Evolutionary conservation across 2,888 invertebrate genomes (phyloP).

Genomic region (Hybos culiciformis): DNA sequence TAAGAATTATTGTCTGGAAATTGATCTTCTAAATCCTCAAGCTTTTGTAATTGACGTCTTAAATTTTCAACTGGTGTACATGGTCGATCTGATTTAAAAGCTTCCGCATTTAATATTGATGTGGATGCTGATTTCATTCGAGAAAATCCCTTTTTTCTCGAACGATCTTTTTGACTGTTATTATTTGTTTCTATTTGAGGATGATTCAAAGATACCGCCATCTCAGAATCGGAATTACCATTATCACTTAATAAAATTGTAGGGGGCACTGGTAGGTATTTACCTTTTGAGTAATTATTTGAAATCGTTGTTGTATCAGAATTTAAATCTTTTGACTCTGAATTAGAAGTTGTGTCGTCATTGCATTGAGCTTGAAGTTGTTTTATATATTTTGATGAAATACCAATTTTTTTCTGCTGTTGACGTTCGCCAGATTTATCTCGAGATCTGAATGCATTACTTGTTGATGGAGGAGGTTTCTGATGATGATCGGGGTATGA

Average conservation of each 20-base stretch:
- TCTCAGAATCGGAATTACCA: conserved; percentile 34
- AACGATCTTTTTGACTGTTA: conserved; percentile 39
- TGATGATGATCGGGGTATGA: conserved; percentile 23
- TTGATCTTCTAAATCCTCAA: conserved; percentile 72
- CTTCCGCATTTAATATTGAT: conserved; percentile 46
- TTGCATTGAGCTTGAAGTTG: conserved; percentile 26
- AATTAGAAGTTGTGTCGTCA: conserved; percentile 32
- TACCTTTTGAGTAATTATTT: conserved; percentile 30
- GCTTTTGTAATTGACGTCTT: conserved; percentile 63
- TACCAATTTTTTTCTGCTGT: conserved; percentile 23
- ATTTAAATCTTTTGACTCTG: too few species aligned
- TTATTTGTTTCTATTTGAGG: conserved; percentile 34
- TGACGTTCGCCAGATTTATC: conserved; percentile 19
- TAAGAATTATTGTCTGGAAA: conserved; percentile 63
- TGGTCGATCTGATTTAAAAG: conserved; percentile 36
- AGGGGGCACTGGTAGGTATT: conserved; percentile 22
- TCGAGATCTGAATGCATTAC: conserved; percentile 10
- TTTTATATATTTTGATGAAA: conserved; percentile 32
- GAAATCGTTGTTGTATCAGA: conserved; percentile 36
- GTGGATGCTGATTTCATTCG: conserved; percentile 57
- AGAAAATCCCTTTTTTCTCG: conserved; percentile 52
- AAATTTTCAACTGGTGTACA: conserved; percentile 66
- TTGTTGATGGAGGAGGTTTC: conserved; percentile 5
- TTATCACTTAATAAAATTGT: conserved; percentile 30
- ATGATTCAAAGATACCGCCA: conserved; percentile 30